Conservation (phyloP, 2,113 vertebrate species). For the Micronycteris hirsuta region DNA sequence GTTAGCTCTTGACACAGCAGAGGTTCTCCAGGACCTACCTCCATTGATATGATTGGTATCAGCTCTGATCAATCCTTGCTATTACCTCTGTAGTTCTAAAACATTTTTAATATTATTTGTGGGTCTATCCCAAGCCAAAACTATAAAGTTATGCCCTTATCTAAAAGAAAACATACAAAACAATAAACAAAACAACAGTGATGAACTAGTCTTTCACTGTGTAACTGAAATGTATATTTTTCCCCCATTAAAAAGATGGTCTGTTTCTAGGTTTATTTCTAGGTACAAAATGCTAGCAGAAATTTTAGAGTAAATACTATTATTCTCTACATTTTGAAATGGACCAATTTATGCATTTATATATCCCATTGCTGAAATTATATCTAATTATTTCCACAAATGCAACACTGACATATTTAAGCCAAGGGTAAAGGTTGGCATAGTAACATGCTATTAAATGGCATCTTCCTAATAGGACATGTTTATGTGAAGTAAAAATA, state of each 20-base stretch:
- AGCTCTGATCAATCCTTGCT: background rate
- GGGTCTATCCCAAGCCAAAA: background rate
- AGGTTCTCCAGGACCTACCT: background rate
- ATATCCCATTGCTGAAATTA: background rate
- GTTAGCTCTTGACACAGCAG: background rate
- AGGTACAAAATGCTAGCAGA: background rate
- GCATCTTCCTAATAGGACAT: background rate
- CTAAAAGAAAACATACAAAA: background rate
- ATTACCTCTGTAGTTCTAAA: background rate
- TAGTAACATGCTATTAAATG: background rate
- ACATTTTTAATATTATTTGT: background rate
- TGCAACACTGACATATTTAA: background rate
- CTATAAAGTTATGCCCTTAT: background rate
- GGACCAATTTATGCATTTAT: background rate
- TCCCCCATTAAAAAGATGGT: background rate
- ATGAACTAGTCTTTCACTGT: background rate
- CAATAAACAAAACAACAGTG: no score
- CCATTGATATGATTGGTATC: background rate
- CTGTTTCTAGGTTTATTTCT: background rate
- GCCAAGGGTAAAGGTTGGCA: background rate
- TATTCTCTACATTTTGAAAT: background rate
- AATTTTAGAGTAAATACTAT: background rate
- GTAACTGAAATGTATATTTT: background rate
- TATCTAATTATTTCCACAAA: background rate
- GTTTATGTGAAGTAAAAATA: background rate